Evolutionary conservation across 2,888 invertebrate species (phyloP).

Genomic region (Ophioninae sp.): DNA sequence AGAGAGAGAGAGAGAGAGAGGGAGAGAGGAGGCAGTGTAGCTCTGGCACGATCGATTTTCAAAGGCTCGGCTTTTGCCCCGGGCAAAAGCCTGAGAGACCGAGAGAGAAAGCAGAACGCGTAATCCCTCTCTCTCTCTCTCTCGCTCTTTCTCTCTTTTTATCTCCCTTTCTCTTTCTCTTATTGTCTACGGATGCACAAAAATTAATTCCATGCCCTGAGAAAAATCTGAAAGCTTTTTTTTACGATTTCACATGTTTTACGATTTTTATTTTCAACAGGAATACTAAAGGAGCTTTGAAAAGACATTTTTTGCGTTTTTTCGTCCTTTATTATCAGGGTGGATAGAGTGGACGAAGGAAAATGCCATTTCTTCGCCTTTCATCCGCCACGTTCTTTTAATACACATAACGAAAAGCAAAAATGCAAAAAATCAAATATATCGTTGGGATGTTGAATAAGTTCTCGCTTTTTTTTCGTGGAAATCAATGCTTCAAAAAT

Average conservation of each 20-base stretch:
- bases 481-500: no score
- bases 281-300: not conserved
- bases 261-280: not conserved
- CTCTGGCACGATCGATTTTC: constrained; percentile 62
- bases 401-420: no score
- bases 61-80: constrained; percentile 61
- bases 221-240: not conserved
- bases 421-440: no score
- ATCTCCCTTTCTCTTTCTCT: not conserved
- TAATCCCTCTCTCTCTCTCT: not conserved
- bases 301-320: not conserved
- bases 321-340: constrained; percentile 48
- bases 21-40: constrained; percentile 26
- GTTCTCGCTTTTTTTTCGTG: no score
- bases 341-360: constrained; percentile 37
- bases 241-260: not conserved
- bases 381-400: not conserved
- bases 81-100: constrained; percentile 44
- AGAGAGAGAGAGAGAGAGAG: constrained; percentile 30
- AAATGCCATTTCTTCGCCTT: not conserved
- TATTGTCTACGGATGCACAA: not conserved
- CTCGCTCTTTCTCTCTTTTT: not conserved
- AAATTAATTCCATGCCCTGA: not conserved
- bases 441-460: no score
- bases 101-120: constrained; percentile 12